Evolutionary conservation across 2,888 invertebrate genomes (phyloP).

Genomic region (Drepana falcataria): DNA sequence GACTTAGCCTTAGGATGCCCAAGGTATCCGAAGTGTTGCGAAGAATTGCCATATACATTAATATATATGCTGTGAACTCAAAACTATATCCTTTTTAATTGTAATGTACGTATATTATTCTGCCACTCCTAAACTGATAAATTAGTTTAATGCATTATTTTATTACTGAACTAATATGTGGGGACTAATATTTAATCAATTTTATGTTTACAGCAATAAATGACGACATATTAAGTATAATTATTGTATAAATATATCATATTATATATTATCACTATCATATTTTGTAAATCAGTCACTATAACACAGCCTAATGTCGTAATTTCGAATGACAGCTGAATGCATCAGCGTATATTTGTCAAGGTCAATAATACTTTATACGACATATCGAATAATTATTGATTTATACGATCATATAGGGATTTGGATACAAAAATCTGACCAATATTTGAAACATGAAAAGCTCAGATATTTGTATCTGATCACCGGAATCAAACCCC

Average conservation of each 20-base stretch:
- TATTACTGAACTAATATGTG: neutral
- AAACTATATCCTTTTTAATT: slow-evolving; percentile 71
- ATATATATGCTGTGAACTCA: slow-evolving; percentile 63
- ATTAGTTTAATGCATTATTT: neutral
- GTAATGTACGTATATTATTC: slow-evolving; percentile 26
- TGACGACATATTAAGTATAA: slow-evolving; percentile 2
- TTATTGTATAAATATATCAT: too few relatives aligned
- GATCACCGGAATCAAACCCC: neutral
- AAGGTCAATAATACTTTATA: too few relatives aligned
- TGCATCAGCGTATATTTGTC: neutral
- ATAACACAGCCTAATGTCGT: slow-evolving; percentile 31
- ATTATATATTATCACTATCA: too few relatives aligned
- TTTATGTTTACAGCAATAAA: slow-evolving; percentile 15
- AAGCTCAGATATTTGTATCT: neutral
- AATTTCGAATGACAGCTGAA: slow-evolving; percentile 26
- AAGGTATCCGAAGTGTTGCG: slow-evolving; percentile 71
- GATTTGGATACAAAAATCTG: neutral
- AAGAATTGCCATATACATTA: slow-evolving; percentile 35
- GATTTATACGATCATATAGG: neutral
- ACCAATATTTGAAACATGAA: neutral
- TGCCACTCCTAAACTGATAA: slow-evolving; percentile 43
- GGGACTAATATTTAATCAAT: neutral
- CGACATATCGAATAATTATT: slow-evolving; percentile 10
- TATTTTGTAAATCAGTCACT: slow-evolving; percentile 17
- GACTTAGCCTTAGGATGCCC: slow-evolving; percentile 78